Evolutionary conservation across 2,888 invertebrate genomes (phyloP).

Genomic region (Hemithea aestivaria): DNA sequence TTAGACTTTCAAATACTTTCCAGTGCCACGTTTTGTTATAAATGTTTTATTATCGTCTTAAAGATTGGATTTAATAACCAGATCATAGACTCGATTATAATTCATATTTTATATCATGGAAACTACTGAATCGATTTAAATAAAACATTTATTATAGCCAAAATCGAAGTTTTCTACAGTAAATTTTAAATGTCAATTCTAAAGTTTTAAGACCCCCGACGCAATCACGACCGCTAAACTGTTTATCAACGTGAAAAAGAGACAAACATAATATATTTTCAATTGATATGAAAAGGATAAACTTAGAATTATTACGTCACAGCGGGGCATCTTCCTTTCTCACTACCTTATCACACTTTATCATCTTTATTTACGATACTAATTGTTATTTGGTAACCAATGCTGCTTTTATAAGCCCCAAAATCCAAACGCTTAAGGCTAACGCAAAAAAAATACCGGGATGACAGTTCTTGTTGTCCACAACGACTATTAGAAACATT

Average conservation of each 20-base stretch:
- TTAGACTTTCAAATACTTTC: too few relatives aligned
- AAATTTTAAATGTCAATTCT: constrained; percentile 29
- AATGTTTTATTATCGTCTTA: too few relatives aligned
- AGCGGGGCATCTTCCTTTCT: constrained; percentile 65
- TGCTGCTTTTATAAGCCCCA: constrained; percentile 19
- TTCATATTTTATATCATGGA: too few relatives aligned
- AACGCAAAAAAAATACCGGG: too few relatives aligned
- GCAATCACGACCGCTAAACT: constrained; percentile 68
- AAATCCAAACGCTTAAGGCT: neutral
- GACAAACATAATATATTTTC: constrained; percentile 63
- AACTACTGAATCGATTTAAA: too few relatives aligned
- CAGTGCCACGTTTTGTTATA: too few relatives aligned
- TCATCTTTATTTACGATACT: constrained; percentile 19
- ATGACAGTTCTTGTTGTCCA: too few relatives aligned
- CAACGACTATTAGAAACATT: too few relatives aligned
- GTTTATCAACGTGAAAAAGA: constrained; percentile 68
- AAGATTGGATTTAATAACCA: too few relatives aligned
- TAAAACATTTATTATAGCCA: too few relatives aligned
- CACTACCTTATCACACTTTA: constrained; percentile 43
- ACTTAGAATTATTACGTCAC: constrained; percentile 74
- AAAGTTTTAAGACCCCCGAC: constrained; percentile 32
- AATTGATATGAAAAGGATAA: constrained; percentile 68
- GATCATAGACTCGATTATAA: too few relatives aligned
- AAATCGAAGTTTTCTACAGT: neutral
- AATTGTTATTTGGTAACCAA: constrained; percentile 20